A percentile compares a stretch with the other conserved stretches of the same genome.
Conservation (phyloP, 2,888 invertebrate genomes). For the Nymphalis polychloros region DNA sequence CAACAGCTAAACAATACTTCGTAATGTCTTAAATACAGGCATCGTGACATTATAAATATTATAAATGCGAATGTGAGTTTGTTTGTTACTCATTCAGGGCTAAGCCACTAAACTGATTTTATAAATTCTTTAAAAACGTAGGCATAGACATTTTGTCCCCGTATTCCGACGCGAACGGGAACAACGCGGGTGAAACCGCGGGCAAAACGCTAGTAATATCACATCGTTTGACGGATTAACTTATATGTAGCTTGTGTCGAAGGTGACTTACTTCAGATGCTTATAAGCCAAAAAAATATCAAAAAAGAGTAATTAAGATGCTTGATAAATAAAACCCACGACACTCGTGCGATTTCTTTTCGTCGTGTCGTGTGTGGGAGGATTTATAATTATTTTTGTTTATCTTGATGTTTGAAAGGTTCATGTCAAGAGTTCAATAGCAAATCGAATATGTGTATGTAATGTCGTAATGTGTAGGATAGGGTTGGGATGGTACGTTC, state of each 20-base stretch:
- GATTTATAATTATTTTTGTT: slow-evolving; percentile 22
- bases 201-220: too few relatives aligned
- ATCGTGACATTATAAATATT: background rate
- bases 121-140: too few relatives aligned
- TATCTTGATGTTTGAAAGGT: slow-evolving; percentile 28
- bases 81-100: too few relatives aligned
- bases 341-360: background rate
- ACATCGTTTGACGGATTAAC: too few relatives aligned
- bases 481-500: slow-evolving; percentile 6
- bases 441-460: slow-evolving; percentile 20
- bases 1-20: too few relatives aligned
- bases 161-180: too few relatives aligned
- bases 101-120: too few relatives aligned
- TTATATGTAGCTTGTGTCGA: too few relatives aligned
- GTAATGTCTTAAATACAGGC: background rate
- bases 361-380: slow-evolving; percentile 39
- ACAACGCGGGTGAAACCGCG: too few relatives aligned
- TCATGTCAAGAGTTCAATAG: slow-evolving; percentile 9
- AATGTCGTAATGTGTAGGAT: slow-evolving; percentile 12
- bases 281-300: background rate
- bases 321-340: background rate
- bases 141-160: too few relatives aligned
- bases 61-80: too few relatives aligned
- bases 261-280: too few relatives aligned
- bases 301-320: background rate